Percentiles rank a stretch among this genome's conserved stretches.
Conservation (phyloP, 2,797 vertebrate genomes). For the Neomorphus geoffroyi region DNA sequence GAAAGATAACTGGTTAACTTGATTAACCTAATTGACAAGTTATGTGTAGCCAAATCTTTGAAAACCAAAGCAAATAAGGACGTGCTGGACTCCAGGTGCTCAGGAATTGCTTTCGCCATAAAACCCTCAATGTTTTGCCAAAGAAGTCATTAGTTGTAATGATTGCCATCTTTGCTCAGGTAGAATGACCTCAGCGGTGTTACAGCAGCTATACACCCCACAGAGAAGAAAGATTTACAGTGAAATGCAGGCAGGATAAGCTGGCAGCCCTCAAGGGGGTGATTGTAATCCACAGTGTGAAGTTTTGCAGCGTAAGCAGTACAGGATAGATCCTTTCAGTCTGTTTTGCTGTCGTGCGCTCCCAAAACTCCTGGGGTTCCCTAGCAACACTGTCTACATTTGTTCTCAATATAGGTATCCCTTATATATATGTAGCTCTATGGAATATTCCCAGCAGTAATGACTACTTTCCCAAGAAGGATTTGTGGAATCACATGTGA, state of each 20-base stretch:
- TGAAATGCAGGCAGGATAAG: neutral
- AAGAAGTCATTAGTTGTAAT: neutral
- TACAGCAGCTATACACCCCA: neutral
- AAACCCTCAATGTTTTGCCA: neutral
- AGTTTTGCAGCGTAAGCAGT: neutral
- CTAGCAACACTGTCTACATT: constrained; percentile 12
- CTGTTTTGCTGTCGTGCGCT: neutral
- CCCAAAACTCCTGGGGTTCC: neutral
- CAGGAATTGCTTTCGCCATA: neutral
- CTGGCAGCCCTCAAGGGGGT: constrained; percentile 12
- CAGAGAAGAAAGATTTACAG: neutral
- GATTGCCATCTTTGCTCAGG: neutral
- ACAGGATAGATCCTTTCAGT: constrained; percentile 35
- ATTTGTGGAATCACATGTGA: neutral
- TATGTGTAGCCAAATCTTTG: neutral
- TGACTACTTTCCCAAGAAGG: neutral
- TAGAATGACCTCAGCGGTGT: neutral
- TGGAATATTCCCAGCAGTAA: constrained; percentile 25
- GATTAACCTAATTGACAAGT: neutral
- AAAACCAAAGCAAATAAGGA: neutral
- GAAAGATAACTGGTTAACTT: neutral
- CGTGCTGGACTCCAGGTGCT: neutral
- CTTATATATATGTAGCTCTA: neutral
- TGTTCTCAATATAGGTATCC: neutral
- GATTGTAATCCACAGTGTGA: constrained; percentile 10